Percentiles rank a stretch among this genome's conserved stretches.
phyloP scores from a whole-genome alignment of 2,888 invertebrate species.

The Tetrapedia diversipes region DNA sequence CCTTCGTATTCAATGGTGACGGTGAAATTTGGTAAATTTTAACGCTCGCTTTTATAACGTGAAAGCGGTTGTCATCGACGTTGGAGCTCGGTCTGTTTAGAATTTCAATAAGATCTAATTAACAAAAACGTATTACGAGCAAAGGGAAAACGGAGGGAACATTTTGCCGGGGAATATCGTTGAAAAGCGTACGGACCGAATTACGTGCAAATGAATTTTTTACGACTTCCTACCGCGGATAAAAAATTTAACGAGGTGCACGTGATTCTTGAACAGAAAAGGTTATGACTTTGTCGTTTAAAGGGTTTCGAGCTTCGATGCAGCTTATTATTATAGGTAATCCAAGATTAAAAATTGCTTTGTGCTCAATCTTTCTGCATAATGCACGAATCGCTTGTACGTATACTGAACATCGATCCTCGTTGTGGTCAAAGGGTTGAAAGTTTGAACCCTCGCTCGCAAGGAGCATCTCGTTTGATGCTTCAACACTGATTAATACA shows the following conservation, averaged over 20 bases:
- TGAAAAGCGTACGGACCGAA: not conserved
- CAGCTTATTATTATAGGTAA: not conserved
- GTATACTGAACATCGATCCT: not conserved
- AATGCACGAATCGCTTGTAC: not conserved
- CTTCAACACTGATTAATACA: not conserved
- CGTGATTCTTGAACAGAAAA: not conserved
- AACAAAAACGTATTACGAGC: too few species aligned
- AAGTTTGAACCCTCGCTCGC: not conserved
- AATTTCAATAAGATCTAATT: not conserved
- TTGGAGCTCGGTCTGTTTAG: not conserved
- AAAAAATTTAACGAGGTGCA: slow-evolving; percentile 5
- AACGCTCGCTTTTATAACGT: not conserved
- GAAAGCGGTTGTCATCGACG: too few species aligned
- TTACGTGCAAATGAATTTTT: too few species aligned
- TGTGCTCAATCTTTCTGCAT: not conserved
- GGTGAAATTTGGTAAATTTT: not conserved
- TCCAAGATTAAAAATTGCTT: not conserved
- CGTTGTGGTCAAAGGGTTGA: not conserved
- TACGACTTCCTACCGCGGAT: too few species aligned
- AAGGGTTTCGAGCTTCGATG: not conserved
- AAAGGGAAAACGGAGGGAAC: not conserved
- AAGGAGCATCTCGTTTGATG: not conserved
- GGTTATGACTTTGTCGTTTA: not conserved
- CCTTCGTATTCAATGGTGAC: too few species aligned
- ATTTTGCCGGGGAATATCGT: not conserved